Conservation (phyloP, 1,140 invertebrate genomes). For the Plectrocnemia conspersa region DNA sequence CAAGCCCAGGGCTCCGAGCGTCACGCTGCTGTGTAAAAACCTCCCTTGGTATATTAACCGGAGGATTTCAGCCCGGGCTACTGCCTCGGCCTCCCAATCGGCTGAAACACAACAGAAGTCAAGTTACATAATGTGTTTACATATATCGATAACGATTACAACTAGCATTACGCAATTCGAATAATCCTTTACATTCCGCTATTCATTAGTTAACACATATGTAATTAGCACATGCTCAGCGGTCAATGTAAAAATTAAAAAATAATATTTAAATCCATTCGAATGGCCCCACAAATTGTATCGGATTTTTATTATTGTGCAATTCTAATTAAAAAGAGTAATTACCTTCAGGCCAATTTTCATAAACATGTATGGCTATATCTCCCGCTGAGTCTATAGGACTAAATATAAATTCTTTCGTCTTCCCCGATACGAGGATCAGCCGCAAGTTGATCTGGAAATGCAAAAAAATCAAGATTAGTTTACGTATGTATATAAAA, state of each 20-base stretch:
- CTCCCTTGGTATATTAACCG: conserved; percentile 98
- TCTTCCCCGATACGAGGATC: conserved; percentile 97
- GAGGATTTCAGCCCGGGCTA: conserved; percentile 93
- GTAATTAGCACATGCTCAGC: too few species aligned
- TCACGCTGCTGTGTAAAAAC: conserved; percentile 99
- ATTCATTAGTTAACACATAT: too few species aligned
- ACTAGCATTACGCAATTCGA: too few species aligned
- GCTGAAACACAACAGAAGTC: conserved; percentile 41
- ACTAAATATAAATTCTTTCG: conserved; percentile 97
- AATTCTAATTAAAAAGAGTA: conserved; percentile 23
- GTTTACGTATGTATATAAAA: too few species aligned
- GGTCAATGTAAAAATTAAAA: too few species aligned
- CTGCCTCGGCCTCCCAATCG: conserved; percentile 95
- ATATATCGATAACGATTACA: too few species aligned
- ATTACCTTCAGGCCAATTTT: conserved; percentile 95
- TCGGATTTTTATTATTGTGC: too few species aligned
- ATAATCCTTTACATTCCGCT: too few species aligned
- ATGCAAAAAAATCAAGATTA: conserved; percentile 31
- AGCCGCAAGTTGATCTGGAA: conserved; percentile 94
- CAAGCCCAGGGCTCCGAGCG: conserved; percentile 91
- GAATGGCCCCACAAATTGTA: too few species aligned
- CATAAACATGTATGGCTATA: conserved; percentile 97
- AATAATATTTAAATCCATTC: too few species aligned
- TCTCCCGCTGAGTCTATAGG: conserved; percentile 95
- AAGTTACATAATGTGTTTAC: background rate